Evolutionary conservation across 2,888 invertebrate genomes (phyloP).

Genomic region (Euphydryas editha): DNA sequence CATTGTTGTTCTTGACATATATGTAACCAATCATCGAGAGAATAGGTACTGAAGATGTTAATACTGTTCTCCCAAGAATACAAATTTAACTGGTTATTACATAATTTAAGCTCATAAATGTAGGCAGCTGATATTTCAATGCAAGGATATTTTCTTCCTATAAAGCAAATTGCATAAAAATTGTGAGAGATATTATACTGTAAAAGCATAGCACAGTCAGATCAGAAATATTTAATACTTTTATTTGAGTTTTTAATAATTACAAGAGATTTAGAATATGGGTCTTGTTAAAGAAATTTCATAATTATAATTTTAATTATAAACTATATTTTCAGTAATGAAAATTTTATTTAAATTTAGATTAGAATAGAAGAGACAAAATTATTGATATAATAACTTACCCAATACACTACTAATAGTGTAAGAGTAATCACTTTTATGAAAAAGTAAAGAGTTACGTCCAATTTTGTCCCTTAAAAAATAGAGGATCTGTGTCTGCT

Average conservation of each 20-base stretch:
- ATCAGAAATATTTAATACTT: no score
- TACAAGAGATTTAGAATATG: no score
- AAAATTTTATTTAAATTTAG: no score
- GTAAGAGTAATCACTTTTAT: conserved; percentile 66
- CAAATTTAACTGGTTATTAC: conserved; percentile 54
- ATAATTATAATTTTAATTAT: no score
- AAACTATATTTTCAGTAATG: no score
- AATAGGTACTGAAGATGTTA: conserved; percentile 50
- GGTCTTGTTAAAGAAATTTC: not conserved
- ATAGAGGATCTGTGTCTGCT: conserved; percentile 83
- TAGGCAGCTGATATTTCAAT: conserved; percentile 86
- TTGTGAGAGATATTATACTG: no score
- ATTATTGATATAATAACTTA: conserved; percentile 46
- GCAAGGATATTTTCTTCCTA: conserved; percentile 70
- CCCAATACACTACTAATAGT: conserved; percentile 83
- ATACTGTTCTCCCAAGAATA: conserved; percentile 59
- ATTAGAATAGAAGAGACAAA: not conserved
- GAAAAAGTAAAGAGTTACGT: conserved; percentile 90
- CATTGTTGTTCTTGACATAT: conserved; percentile 60
- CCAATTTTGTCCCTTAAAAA: conserved; percentile 95
- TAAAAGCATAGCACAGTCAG: no score
- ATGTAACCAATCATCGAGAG: conserved; percentile 59
- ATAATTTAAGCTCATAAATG: conserved; percentile 80
- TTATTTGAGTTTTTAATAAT: no score
- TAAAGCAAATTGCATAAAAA: conserved; percentile 21